Conservation (phyloP, 2,888 invertebrate genomes). For the Drosophila algonquin region DNA sequence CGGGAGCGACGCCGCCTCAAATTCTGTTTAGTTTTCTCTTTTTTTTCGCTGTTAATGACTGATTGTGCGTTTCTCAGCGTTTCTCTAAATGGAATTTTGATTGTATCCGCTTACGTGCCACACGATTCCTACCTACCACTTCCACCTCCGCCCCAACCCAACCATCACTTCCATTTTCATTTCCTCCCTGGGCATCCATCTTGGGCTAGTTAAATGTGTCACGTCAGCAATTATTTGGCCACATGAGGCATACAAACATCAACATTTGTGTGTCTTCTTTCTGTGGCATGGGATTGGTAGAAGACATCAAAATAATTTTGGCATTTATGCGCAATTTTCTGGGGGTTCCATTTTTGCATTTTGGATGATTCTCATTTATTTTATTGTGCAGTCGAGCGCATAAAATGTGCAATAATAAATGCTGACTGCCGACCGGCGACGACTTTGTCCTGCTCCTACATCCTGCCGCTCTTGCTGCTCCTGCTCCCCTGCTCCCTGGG, state of each 20-base stretch:
- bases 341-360: constrained; percentile 44
- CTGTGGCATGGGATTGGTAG: constrained; percentile 1
- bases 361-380: constrained; percentile 49
- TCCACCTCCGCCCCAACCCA: not conserved
- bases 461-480: constrained; percentile 2
- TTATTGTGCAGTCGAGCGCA: constrained; percentile 69
- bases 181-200: constrained; percentile 33
- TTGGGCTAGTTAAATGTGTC: constrained; percentile 55
- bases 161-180: constrained; percentile 27
- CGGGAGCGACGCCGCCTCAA: constrained; percentile 27
- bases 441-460: constrained; percentile 51
- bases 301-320: constrained; percentile 53
- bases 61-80: constrained; percentile 72
- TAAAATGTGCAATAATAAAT: constrained; percentile 76
- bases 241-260: constrained; percentile 40
- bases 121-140: constrained; percentile 33
- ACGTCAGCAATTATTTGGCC: constrained; percentile 54
- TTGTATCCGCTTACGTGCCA: constrained; percentile 79
- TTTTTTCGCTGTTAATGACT: constrained; percentile 67
- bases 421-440: constrained; percentile 55
- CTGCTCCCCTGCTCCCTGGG: constrained; percentile 13
- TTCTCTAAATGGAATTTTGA: constrained; percentile 76
- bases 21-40: constrained; percentile 42
- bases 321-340: constrained; percentile 54
- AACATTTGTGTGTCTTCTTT: not conserved